Evolutionary conservation across 2,797 vertebrate genomes (phyloP).

Genomic region (Pangasius sanitwongsei): DNA sequence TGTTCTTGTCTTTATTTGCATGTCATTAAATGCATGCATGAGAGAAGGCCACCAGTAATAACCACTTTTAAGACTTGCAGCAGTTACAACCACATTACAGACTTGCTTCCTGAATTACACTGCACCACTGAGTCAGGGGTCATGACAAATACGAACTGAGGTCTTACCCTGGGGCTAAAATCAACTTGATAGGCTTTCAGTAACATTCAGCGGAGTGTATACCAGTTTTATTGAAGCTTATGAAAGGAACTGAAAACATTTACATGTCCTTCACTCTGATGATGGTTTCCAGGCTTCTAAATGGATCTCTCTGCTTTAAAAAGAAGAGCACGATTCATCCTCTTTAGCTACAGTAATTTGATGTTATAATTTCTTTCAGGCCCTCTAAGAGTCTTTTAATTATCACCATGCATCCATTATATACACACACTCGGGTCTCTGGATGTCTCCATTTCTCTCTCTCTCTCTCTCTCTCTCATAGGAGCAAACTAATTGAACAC

Average conservation of each 20-base stretch:
- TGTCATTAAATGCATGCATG: conserved; percentile 13
- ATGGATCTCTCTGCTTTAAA: background rate
- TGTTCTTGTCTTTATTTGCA: conserved; percentile 32
- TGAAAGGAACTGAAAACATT: conserved; percentile 10
- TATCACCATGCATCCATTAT: conserved; percentile 18
- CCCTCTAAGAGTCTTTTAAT: conserved; percentile 25
- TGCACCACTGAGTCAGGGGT: background rate
- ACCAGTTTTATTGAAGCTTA: conserved; percentile 6
- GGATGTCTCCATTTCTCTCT: background rate
- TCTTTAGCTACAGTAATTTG: conserved; percentile 12
- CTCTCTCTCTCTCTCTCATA: background rate
- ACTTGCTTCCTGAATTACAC: background rate
- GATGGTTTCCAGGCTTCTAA: conserved; percentile 14
- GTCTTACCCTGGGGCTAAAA: background rate
- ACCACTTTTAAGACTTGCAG: conserved; percentile 17
- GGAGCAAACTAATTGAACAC: conserved; percentile 23
- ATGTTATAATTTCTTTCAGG: conserved; percentile 22
- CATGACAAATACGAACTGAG: background rate
- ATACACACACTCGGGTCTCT: conserved; percentile 4
- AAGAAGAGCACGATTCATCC: background rate
- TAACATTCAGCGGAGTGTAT: background rate
- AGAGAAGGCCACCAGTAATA: conserved; percentile 11
- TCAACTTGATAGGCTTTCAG: background rate
- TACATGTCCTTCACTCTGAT: conserved; percentile 3
- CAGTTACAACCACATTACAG: background rate